These are phyloP conservation scores for Drosophila lacicola DNA, from an alignment of 2,888 invertebrate genomes.

Conservation along the genomic window DNA sequence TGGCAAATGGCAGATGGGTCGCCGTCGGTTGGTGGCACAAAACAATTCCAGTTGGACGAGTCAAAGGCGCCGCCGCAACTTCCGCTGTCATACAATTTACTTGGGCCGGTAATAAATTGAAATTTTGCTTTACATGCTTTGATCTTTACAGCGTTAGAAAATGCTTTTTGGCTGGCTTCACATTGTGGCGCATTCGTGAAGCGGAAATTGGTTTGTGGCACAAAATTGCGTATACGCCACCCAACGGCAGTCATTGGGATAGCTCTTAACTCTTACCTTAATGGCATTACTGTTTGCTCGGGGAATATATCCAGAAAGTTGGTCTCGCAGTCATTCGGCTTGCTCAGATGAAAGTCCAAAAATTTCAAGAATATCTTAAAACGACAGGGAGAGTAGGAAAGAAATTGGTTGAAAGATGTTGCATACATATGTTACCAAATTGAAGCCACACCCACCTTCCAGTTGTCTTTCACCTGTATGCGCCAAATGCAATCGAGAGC, in stretches of 20 bases:
- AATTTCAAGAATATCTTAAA: constrained; percentile 90
- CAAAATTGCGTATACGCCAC: constrained; percentile 26
- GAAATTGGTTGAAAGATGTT: not conserved
- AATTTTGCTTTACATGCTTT: constrained; percentile 62
- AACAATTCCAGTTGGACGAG: constrained; percentile 47
- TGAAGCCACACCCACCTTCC: constrained; percentile 87
- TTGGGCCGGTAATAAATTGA: constrained; percentile 75
- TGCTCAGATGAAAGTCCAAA: constrained; percentile 88
- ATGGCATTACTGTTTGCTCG: constrained; percentile 88
- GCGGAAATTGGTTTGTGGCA: constrained; percentile 71
- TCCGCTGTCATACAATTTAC: constrained; percentile 71
- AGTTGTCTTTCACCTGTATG: constrained; percentile 87
- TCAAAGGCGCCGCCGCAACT: constrained; percentile 65
- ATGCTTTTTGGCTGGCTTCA: constrained; percentile 50
- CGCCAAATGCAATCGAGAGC: constrained; percentile 92
- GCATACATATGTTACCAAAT: not conserved
- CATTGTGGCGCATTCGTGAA: constrained; percentile 49
- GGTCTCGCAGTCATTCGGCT: constrained; percentile 91
- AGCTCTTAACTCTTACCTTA: constrained; percentile 83
- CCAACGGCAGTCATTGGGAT: not conserved
- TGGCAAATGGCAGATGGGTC: not conserved
- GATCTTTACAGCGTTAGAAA: constrained; percentile 50
- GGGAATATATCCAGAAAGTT: constrained; percentile 92
- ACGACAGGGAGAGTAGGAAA: not conserved
- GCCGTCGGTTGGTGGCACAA: constrained; percentile 31